Evolutionary conservation across 2,797 vertebrate species (phyloP).

Genomic region (Buphagus erythrorhynchus): DNA sequence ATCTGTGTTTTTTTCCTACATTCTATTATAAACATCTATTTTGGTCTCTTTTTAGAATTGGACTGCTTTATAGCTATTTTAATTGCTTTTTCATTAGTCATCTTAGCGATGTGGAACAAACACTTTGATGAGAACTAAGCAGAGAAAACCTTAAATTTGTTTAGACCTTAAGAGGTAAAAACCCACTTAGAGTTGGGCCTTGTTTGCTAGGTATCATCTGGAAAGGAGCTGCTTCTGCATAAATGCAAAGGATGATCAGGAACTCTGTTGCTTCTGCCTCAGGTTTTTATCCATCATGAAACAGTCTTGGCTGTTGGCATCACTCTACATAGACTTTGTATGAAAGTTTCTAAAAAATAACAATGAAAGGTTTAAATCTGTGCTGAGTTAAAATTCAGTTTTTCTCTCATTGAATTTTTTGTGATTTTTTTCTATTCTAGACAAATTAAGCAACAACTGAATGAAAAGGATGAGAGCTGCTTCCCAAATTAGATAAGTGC

Average conservation of each 20-base stretch:
- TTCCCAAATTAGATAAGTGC: background rate
- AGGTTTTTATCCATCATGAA: background rate
- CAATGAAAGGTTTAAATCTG: background rate
- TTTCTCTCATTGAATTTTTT: background rate
- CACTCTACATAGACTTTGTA: background rate
- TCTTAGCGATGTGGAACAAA: conserved; percentile 24
- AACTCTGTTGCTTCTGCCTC: background rate
- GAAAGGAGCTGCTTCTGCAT: background rate
- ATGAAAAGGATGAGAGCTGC: background rate
- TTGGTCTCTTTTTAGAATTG: background rate
- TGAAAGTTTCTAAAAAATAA: background rate
- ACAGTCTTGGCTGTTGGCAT: background rate
- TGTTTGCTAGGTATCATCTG: background rate
- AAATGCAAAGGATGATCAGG: background rate
- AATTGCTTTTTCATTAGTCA: conserved; percentile 46
- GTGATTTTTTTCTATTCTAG: background rate
- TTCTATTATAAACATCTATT: background rate
- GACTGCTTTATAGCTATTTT: background rate
- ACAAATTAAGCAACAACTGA: background rate
- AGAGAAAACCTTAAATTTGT: background rate
- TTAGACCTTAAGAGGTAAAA: background rate
- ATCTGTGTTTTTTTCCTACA: background rate
- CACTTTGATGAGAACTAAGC: background rate
- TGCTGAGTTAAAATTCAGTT: background rate
- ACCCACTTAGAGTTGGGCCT: background rate